These are phyloP conservation scores for Venturia canescens DNA, from an alignment of 1,140 invertebrate genomes.

Conservation along the genomic window DNA sequence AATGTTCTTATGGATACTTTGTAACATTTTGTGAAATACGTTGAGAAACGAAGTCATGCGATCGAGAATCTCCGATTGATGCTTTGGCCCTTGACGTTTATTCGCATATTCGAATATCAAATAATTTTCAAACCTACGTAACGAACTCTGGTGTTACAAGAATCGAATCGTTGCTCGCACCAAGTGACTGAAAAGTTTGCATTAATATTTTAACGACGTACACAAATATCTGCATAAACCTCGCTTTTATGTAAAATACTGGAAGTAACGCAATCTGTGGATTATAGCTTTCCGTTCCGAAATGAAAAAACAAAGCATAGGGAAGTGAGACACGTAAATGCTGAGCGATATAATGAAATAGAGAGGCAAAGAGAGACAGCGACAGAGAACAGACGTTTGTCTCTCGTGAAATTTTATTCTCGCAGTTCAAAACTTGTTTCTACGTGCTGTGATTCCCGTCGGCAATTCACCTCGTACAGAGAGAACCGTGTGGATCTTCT, in stretches of 20 bases:
- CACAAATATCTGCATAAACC: not conserved
- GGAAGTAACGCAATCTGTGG: not conserved
- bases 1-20: too few relatives aligned
- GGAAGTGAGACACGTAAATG: not conserved
- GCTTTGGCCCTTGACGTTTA: too few relatives aligned
- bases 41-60: too few relatives aligned
- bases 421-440: conserved; percentile 36
- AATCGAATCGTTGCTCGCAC: not conserved
- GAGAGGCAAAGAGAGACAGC: not conserved
- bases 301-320: not conserved
- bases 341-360: not conserved
- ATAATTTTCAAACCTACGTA: too few relatives aligned
- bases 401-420: conserved; percentile 40
- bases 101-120: too few relatives aligned
- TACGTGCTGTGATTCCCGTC: conserved; percentile 48
- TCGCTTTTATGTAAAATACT: conserved; percentile 7
- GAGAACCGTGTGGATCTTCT: conserved; percentile 44
- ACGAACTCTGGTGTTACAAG: too few relatives aligned
- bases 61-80: too few relatives aligned
- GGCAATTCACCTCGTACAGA: conserved; percentile 42
- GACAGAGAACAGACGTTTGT: conserved; percentile 29
- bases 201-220: not conserved
- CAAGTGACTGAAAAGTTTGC: not conserved
- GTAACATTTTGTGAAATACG: too few relatives aligned
- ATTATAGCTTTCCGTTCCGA: conserved; percentile 2